Evolutionary conservation across 2,113 vertebrate genomes (phyloP).

Genomic region (Archilochus colubris): DNA sequence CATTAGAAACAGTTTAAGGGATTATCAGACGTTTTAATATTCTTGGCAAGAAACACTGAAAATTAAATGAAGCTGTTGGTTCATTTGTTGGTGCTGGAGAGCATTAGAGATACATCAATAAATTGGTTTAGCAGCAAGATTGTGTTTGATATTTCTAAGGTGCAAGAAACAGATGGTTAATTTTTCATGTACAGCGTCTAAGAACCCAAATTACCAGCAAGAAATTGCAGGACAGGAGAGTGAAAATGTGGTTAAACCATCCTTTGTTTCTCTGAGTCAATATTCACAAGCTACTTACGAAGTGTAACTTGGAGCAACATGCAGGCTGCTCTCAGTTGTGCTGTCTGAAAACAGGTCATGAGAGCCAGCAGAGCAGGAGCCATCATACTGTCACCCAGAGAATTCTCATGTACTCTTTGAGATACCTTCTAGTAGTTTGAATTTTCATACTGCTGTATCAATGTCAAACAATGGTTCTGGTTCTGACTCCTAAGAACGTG

Average conservation of each 20-base stretch:
- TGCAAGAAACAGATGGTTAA: not conserved
- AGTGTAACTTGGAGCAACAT: not conserved
- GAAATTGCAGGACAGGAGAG: not conserved
- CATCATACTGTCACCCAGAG: not conserved
- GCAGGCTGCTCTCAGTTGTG: not conserved
- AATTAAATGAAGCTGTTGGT: not conserved
- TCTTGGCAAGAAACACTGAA: not conserved
- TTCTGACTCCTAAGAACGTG: not conserved
- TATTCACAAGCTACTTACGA: not conserved
- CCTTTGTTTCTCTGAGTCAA: not conserved
- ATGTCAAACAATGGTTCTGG: not conserved
- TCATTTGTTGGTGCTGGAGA: not conserved
- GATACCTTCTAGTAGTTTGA: not conserved
- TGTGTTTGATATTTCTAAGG: not conserved
- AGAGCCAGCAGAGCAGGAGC: not conserved
- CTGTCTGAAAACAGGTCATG: not conserved
- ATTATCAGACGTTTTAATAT: not conserved
- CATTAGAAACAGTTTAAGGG: not conserved
- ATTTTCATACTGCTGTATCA: not conserved
- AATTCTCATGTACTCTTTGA: not conserved
- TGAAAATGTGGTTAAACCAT: not conserved
- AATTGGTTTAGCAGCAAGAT: not conserved
- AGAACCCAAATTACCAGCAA: not conserved
- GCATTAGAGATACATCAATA: not conserved
- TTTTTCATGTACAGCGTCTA: not conserved